These are phyloP conservation scores for Cyclura pinguis DNA, from an alignment of 2,797 vertebrate species.

Conservation along the genomic window DNA sequence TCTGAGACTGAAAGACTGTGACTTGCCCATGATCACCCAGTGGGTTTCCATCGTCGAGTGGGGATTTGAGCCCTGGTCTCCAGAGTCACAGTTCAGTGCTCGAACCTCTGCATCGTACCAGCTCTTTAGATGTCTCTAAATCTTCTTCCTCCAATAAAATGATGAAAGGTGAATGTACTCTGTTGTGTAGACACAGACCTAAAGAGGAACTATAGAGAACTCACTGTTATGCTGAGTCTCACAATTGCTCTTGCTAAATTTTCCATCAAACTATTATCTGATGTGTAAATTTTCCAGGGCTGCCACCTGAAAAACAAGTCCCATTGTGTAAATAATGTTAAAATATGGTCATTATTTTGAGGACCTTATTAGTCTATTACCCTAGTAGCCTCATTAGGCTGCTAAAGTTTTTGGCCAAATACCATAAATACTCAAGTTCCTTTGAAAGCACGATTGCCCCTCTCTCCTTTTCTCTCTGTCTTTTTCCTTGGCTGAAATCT, in stretches of 20 bases:
- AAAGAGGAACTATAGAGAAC: not conserved
- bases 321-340: not conserved
- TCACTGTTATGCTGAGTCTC: not conserved
- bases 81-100: not conserved
- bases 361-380: not conserved
- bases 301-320: not conserved
- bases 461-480: not conserved
- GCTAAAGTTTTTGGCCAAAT: not conserved
- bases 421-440: not conserved
- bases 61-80: too few species aligned
- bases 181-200: too few species aligned
- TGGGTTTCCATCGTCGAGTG: too few species aligned
- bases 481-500: not conserved
- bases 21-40: too few species aligned
- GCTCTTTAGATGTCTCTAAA: not conserved
- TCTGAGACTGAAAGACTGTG: too few species aligned
- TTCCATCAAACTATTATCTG: not conserved
- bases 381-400: not conserved
- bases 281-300: not conserved
- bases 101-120: not conserved
- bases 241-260: not conserved
- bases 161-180: not conserved
- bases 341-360: not conserved
- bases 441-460: too few species aligned
- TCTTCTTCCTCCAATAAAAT: not conserved